Conservation (phyloP, 2,113 vertebrate genomes). For the Nerophis lumbriciformis region DNA sequence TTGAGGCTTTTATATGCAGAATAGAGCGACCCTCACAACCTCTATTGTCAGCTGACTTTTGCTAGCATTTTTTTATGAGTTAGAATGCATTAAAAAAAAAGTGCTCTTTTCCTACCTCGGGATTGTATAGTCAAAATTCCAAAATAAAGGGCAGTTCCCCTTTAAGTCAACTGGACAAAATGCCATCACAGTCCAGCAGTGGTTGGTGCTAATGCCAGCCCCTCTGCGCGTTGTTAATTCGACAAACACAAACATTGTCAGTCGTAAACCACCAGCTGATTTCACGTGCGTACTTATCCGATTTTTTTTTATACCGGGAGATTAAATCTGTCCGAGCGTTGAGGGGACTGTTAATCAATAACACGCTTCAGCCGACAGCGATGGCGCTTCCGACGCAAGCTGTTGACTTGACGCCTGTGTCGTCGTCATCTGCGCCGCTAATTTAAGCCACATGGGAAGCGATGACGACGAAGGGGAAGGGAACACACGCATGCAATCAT, state of each 20-base stretch:
- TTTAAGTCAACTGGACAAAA: not conserved
- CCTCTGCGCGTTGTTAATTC: slow-evolving; percentile 24
- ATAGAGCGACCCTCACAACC: too few relatives aligned
- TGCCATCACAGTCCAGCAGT: not conserved
- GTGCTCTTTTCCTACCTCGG: too few relatives aligned
- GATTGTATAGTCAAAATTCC: too few relatives aligned
- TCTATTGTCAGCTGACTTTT: too few relatives aligned
- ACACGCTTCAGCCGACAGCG: slow-evolving; percentile 25
- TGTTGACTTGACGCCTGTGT: slow-evolving; percentile 20
- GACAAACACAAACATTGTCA: slow-evolving; percentile 33
- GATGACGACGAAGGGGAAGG: not conserved
- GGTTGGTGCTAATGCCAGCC: slow-evolving; percentile 17
- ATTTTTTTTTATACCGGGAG: slow-evolving; percentile 37
- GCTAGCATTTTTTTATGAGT: not conserved
- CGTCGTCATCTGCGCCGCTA: not conserved
- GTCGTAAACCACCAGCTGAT: slow-evolving; percentile 28
- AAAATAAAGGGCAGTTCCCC: too few relatives aligned
- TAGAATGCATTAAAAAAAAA: too few relatives aligned
- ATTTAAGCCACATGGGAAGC: slow-evolving; percentile 5
- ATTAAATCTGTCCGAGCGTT: slow-evolving; percentile 31
- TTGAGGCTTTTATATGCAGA: too few relatives aligned
- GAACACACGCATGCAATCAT: not conserved
- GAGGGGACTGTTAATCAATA: slow-evolving; percentile 27
- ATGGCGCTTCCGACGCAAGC: slow-evolving; percentile 19
- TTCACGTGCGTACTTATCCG: slow-evolving; percentile 43